phyloP scores from a whole-genome alignment of 1,140 invertebrate genomes.

The Drosophila lowei region DNA sequence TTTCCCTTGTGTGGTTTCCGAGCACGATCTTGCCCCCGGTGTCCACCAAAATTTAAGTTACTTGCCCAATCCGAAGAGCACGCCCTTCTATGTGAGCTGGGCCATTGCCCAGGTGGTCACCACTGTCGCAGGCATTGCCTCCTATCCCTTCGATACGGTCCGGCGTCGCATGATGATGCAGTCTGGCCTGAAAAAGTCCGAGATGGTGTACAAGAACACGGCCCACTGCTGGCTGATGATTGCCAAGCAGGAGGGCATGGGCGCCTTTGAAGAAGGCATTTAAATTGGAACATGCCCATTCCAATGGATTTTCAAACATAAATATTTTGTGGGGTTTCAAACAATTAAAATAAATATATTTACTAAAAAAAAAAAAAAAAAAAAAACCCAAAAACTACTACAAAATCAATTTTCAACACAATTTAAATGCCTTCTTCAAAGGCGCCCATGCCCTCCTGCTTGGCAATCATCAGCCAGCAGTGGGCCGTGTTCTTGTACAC shows the following conservation, averaged over 20 bases:
- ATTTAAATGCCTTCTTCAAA: too few species aligned
- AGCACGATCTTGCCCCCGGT: too few species aligned
- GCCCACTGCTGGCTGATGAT: constrained; percentile 90
- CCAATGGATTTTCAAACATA: too few species aligned
- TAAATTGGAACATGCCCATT: too few species aligned
- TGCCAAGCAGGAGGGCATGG: constrained; percentile 87
- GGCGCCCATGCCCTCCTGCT: constrained; percentile 87
- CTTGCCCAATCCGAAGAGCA: constrained; percentile 91
- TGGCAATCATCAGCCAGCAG: constrained; percentile 90
- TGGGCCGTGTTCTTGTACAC: constrained; percentile 91
- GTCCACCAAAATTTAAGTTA: constrained; percentile 19
- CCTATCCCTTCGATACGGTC: constrained; percentile 97
- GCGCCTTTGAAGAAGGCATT: too few species aligned
- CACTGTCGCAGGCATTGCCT: constrained; percentile 92
- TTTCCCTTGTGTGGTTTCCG: too few species aligned
- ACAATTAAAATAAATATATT: too few species aligned
- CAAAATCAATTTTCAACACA: too few species aligned
- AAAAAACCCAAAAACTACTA: too few species aligned
- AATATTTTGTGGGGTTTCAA: too few species aligned
- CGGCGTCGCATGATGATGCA: constrained; percentile 97
- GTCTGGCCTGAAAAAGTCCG: constrained; percentile 88
- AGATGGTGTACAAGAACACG: constrained; percentile 92
- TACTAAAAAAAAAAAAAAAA: too few species aligned
- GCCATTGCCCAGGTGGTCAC: constrained; percentile 88
- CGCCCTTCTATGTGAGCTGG: constrained; percentile 85